phyloP scores from a whole-genome alignment of 2,113 vertebrate genomes.

The Acrocephalus arundinaceus region DNA sequence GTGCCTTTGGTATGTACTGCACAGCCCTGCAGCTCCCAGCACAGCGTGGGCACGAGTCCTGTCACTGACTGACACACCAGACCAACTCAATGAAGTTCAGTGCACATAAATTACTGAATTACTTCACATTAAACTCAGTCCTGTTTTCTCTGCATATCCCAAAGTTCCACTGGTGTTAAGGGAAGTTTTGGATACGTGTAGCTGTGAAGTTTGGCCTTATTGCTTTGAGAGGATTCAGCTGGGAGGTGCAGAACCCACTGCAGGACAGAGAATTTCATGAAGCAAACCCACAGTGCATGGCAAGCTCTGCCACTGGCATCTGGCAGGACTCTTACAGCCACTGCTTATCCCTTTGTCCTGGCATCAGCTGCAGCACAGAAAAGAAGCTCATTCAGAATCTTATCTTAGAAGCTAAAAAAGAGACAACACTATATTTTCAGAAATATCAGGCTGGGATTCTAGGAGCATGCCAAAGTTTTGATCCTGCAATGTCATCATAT shows the following conservation, averaged over 20 bases:
- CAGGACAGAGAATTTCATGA: background rate
- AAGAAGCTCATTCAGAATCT: background rate
- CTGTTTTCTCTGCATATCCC: background rate
- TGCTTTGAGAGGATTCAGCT: background rate
- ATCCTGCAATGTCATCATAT: background rate
- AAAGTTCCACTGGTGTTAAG: background rate
- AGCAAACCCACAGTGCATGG: background rate
- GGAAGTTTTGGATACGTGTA: background rate
- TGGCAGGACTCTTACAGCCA: background rate
- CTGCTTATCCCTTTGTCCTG: background rate
- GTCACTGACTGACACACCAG: background rate
- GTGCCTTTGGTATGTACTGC: conserved; percentile 83
- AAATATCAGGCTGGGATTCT: background rate
- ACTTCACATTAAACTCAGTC: background rate
- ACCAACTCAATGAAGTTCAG: background rate
- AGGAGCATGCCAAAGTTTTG: background rate
- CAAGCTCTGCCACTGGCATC: background rate
- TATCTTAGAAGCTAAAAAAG: background rate
- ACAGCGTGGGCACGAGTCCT: fast-evolving
- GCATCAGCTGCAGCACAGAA: background rate
- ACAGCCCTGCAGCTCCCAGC: background rate
- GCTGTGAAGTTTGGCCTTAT: background rate
- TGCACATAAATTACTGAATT: background rate
- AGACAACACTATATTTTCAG: background rate
- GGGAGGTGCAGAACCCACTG: background rate